These are phyloP conservation scores for Mylabris phalerata DNA, from an alignment of 1,140 invertebrate genomes.

Conservation along the genomic window DNA sequence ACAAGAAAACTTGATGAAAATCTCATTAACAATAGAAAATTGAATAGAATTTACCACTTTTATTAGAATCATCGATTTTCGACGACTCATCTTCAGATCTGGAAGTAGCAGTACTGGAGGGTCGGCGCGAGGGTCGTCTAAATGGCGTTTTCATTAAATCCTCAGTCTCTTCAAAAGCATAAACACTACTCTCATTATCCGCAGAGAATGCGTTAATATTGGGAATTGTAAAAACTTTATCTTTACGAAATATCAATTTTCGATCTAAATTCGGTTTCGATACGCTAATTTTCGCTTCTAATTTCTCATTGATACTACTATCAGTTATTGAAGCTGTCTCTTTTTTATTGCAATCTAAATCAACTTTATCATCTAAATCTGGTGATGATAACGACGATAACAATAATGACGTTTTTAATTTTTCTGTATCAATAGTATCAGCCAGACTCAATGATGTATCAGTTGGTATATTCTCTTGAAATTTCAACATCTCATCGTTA, in stretches of 20 bases:
- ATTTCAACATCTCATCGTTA: conserved; percentile 37
- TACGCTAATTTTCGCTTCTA: background rate
- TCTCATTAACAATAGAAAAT: no score
- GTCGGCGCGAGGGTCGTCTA: conserved; percentile 45
- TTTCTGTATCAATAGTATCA: conserved; percentile 14
- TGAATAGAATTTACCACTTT: conserved; percentile 1
- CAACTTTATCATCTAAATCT: background rate
- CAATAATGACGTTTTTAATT: conserved; percentile 15
- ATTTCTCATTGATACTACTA: background rate
- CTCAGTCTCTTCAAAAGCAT: conserved; percentile 62
- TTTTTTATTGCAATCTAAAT: background rate
- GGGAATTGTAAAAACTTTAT: conserved; percentile 42
- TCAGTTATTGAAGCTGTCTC: background rate
- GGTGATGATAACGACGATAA: background rate
- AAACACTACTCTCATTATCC: conserved; percentile 63
- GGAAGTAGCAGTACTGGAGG: conserved; percentile 43
- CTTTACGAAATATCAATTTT: conserved; percentile 50
- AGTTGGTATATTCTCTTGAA: conserved; percentile 33
- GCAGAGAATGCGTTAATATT: conserved; percentile 58
- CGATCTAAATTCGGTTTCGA: conserved; percentile 35
- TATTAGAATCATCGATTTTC: conserved; percentile 35
- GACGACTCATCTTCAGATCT: conserved; percentile 40
- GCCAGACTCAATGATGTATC: conserved; percentile 18
- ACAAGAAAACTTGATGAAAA: no score
- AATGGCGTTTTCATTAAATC: conserved; percentile 50